Base-by-base conservation (phyloP, 2,888 invertebrate genomes). In the Chamaedrilus cognettii region DNA sequence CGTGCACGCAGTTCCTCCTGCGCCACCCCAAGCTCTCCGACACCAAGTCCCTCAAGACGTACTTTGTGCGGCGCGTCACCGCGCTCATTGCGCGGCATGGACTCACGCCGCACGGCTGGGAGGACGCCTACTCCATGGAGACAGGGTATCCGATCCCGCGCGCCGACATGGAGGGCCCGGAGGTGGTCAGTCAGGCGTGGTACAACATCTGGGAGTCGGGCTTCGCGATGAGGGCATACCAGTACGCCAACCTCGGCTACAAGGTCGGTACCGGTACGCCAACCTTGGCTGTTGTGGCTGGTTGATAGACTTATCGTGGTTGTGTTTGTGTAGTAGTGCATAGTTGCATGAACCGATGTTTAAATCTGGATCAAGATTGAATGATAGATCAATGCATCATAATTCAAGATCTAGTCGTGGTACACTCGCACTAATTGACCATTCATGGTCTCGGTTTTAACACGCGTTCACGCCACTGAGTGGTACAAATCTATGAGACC, bases 181-280 rank as follows among this genome's bases (percentile, higher is more conserved):
- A 78, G 11, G 72, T 80, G 2, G 76, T 73, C 51, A 74, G 72
- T 4, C 75, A 77, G 69, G 77, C 78, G 2, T 81, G 80, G 79
- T 74, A 79, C 51, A 77, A 75, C 60, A 73, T 77, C 0, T 77
- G 76, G 75, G 78, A 79, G 64, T 70, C 72, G 67, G 75, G 75
- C 1, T 63, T 70, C 1, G 74, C 75, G 1, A 66, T 71, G 35
- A 68, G 51, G 3, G 75, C 79, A 4, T 74, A 78, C 60, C 67
- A 70, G 23, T 69, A 79, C 49, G 81, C 80, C 19, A 81, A 81
- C 58, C 69, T 64, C 4, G 79, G 76, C 1, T 80, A 78, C 66
- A 60, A 76, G 74, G 76, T 77, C 28, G 55, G n/a, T n/a, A n/a
- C n/a, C n/a, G n/a, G n/a, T n/a, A n/a, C n/a, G n/a, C n/a, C n/a